Evolutionary conservation across 1,140 invertebrate genomes (phyloP).

Genomic region (Cydia fagiglandana): DNA sequence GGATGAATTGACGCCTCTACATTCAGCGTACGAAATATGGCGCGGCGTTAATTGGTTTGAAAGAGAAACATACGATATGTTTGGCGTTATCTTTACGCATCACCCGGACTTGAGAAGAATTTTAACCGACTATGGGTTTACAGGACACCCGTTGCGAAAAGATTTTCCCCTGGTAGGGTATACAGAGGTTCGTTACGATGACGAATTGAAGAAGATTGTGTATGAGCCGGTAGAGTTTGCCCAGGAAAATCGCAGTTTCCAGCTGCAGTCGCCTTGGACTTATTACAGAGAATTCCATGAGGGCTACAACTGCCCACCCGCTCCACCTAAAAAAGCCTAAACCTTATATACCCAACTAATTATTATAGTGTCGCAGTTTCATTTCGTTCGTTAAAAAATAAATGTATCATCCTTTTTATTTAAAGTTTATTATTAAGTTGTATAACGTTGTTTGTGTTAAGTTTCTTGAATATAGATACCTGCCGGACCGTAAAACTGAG

Average conservation of each 20-base stretch:
- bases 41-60: slow-evolving; percentile 66
- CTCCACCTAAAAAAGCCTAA: slow-evolving; percentile 39
- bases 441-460: too few relatives aligned
- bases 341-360: neutral
- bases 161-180: slow-evolving; percentile 74
- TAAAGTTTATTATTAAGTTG: too few relatives aligned
- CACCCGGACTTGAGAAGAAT: slow-evolving; percentile 76
- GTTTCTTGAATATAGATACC: too few relatives aligned
- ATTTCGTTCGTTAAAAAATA: neutral
- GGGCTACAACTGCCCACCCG: slow-evolving; percentile 49
- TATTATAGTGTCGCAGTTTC: neutral
- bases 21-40: slow-evolving; percentile 68
- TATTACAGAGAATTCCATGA: slow-evolving; percentile 65
- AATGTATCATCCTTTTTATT: neutral
- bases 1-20: slow-evolving; percentile 71
- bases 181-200: slow-evolving; percentile 71
- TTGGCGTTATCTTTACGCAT: slow-evolving; percentile 71
- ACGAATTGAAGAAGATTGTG: slow-evolving; percentile 74
- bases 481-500: too few relatives aligned
- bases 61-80: slow-evolving; percentile 77
- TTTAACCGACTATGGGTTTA: slow-evolving; percentile 75
- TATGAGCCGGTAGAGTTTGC: slow-evolving; percentile 73
- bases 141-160: slow-evolving; percentile 72
- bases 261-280: slow-evolving; percentile 68
- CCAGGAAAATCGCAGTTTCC: slow-evolving; percentile 63